Percentiles rank a stretch among this genome's conserved stretches.
Conservation (phyloP, 1,140 invertebrate genomes). For the Pseudomyrmex concolor region DNA sequence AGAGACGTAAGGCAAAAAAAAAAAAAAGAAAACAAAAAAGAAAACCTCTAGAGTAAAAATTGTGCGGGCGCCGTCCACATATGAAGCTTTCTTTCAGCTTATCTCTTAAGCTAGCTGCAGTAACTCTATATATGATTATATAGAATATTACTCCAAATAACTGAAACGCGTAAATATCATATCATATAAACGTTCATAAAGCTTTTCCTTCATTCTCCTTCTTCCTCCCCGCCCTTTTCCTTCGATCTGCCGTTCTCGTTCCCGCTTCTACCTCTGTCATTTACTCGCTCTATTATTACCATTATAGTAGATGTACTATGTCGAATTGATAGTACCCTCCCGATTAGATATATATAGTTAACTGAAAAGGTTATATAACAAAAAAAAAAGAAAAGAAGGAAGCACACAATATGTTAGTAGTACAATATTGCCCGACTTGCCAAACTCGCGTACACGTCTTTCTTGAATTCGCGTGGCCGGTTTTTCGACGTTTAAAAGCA, state of each 20-base stretch:
- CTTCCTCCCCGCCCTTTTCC: constrained; percentile 13
- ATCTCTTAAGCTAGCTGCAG: constrained; percentile 68
- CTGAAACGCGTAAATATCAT: constrained; percentile 75
- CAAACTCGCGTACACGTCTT: constrained; percentile 79
- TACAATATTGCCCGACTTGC: constrained; percentile 84
- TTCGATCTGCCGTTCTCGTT: background rate
- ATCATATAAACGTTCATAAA: constrained; percentile 76
- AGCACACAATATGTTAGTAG: constrained; percentile 63
- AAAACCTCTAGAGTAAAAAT: constrained; percentile 51
- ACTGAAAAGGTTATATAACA: constrained; percentile 19
- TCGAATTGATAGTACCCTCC: constrained; percentile 66
- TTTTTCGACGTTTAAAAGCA: constrained; percentile 38
- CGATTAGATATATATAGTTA: constrained; percentile 68
- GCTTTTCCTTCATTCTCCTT: constrained; percentile 58
- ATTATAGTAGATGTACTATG: constrained; percentile 76
- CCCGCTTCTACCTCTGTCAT: constrained; percentile 44
- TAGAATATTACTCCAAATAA: constrained; percentile 77
- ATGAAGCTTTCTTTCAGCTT: constrained; percentile 76
- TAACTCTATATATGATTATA: constrained; percentile 71
- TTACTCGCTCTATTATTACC: constrained; percentile 73
- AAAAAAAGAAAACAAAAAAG: no score
- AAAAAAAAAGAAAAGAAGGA: constrained; percentile 36
- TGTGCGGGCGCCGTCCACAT: constrained; percentile 80
- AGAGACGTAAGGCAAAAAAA: constrained; percentile 20
- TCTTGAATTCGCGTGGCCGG: constrained; percentile 49